Evolutionary conservation across 2,797 vertebrate genomes (phyloP), one percentile per base, ranked within the genome.

Genomic region (Gallinago solitaria): DNA sequence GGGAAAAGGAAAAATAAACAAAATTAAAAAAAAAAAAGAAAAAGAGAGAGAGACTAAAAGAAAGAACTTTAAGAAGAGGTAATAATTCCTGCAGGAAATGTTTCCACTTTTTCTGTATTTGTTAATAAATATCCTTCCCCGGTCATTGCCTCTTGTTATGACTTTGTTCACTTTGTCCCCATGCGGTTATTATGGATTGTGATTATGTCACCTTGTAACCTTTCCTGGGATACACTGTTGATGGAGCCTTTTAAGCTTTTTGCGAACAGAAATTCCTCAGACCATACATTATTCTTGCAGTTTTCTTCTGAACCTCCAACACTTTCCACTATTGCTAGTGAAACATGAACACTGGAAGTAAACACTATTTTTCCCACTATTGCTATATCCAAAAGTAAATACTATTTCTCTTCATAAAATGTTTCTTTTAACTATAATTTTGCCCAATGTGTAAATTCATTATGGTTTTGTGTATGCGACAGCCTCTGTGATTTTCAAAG

Each of bases 221-320:
- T 81, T 51, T 86, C 30, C 59, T 37, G 9, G 33, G 61, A 61
- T 54, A 71, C 8, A 37, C 14, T 67, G 21, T 8, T 57, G 35
- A 68, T 43, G 9, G 18, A 81, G 8, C 9, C 10, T 90, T 93
- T 91, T 45, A 89, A 78, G 20, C 6, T 68, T 86, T 78, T 83
- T 71, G 30, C 1, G 3, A 80, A 61, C 8, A 76, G 41, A 90
- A 53, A 23, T 41, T 80, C 90, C 91, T 91, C 17, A 51, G 27
- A 59, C 5, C 9, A 21, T 76, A 23, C 6, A n/a, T 74, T 88
- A 43, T 78, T 83, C 17, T 51, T 81, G 23, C 17, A 69, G 53
- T 64, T 57, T 81, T 81, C 61, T 81, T 90, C 39, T 45, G 84
- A 97, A 53, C 5, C 3, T 81, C 54, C 16, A 89, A 50, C 87